These are phyloP conservation scores for Hippocampus zosterae DNA, from an alignment of 2,113 vertebrate genomes.

Conservation along the genomic window DNA sequence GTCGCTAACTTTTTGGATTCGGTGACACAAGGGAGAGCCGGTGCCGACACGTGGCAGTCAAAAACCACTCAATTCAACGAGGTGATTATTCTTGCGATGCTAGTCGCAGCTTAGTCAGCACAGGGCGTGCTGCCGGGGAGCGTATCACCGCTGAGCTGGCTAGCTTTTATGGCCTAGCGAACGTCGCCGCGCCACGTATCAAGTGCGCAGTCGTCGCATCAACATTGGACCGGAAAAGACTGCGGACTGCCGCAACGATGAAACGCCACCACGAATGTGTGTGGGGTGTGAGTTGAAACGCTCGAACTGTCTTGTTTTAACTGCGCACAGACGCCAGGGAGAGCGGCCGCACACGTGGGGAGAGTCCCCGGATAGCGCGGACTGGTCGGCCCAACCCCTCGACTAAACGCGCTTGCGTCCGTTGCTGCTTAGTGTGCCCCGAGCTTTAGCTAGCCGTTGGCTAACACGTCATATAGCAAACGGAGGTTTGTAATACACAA, in stretches of 20 bases:
- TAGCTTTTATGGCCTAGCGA: slow-evolving; percentile 65
- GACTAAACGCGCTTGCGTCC: slow-evolving; percentile 60
- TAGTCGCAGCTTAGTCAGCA: slow-evolving; percentile 52
- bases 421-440: slow-evolving; percentile 34
- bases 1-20: background rate
- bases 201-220: slow-evolving; percentile 57
- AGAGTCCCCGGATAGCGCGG: slow-evolving; percentile 40
- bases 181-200: slow-evolving; percentile 45
- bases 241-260: slow-evolving; percentile 28
- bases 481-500: accelerated
- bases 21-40: background rate
- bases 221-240: slow-evolving; percentile 10
- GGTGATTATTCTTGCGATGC: slow-evolving; percentile 21
- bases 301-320: slow-evolving; percentile 4
- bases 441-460: slow-evolving; percentile 35
- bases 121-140: slow-evolving; percentile 53
- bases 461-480: background rate
- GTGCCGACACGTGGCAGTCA: background rate
- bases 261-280: background rate
- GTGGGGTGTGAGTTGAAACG: background rate
- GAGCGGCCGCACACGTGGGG: slow-evolving; percentile 63
- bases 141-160: slow-evolving; percentile 50
- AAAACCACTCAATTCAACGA: background rate
- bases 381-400: slow-evolving; percentile 56
- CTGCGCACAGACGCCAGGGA: slow-evolving; percentile 11